These are phyloP conservation scores for Trichogramma pretiosum DNA, from an alignment of 1,140 invertebrate genomes.

Conservation along the genomic window DNA sequence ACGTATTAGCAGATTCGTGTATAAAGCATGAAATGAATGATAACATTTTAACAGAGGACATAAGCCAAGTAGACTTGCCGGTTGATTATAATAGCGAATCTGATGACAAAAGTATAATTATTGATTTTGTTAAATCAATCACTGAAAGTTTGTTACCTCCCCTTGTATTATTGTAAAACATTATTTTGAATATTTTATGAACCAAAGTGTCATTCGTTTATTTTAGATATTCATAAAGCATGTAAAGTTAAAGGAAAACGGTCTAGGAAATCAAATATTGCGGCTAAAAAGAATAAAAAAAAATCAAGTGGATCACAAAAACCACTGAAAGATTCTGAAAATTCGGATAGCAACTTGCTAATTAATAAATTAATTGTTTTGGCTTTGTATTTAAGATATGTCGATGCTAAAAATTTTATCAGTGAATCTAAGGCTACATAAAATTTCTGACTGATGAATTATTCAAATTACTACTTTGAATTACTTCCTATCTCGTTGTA, in stretches of 20 bases:
- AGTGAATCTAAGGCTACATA: conserved; percentile 8
- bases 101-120: conserved; percentile 14
- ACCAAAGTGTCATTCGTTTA: conserved; percentile 1
- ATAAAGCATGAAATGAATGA: conserved; percentile 2
- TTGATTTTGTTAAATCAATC: conserved; percentile 7
- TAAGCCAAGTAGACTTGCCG: conserved; percentile 2
- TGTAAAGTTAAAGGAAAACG: conserved; percentile 10
- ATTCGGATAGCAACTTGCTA: neutral
- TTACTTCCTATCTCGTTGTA: no score
- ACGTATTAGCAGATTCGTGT: neutral
- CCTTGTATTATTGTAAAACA: no score
- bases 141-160: conserved; percentile 8
- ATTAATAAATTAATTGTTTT: conserved; percentile 30
- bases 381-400: conserved; percentile 28
- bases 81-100: conserved; percentile 15
- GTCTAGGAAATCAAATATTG: conserved; percentile 2
- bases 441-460: conserved; percentile 8
- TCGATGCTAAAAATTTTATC: conserved; percentile 21
- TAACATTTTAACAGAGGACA: neutral
- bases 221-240: conserved; percentile 8
- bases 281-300: conserved; percentile 12
- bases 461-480: no score
- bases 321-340: neutral
- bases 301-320: conserved; percentile 7
- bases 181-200: neutral